Conservation (phyloP, 2,797 vertebrate genomes). For the Mallotus villosus region DNA sequence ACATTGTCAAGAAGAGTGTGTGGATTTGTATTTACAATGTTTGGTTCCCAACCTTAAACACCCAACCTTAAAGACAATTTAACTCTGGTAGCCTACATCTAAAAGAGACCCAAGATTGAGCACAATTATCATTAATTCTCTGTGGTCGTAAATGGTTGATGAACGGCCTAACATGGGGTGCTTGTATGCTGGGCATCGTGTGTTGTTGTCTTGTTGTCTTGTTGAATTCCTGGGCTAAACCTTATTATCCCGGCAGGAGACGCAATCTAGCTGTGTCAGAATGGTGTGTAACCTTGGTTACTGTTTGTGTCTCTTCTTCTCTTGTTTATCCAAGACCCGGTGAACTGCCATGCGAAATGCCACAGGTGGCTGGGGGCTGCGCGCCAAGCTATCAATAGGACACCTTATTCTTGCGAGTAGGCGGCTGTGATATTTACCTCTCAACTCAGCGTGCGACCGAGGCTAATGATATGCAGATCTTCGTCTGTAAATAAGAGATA, state of each 20-base stretch:
- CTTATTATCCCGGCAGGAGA: conserved; percentile 10
- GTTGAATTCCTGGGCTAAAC: conserved; percentile 16
- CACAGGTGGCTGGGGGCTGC: conserved; percentile 70
- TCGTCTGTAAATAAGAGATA: conserved; percentile 94
- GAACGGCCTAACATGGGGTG: background rate
- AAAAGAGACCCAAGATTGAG: no score
- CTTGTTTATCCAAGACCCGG: conserved; percentile 23
- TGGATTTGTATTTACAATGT: no score
- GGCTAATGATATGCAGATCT: conserved; percentile 89
- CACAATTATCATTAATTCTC: no score
- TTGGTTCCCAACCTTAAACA: no score
- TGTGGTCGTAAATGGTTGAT: no score
- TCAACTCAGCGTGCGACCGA: conserved; percentile 62
- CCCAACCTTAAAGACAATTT: no score
- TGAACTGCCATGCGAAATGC: conserved; percentile 50
- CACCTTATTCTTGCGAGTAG: conserved; percentile 51
- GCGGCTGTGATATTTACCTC: conserved; percentile 66
- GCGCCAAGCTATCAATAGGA: conserved; percentile 59
- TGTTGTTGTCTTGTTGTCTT: background rate
- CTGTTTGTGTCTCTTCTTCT: conserved; percentile 16
- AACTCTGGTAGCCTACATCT: no score
- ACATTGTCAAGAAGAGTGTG: no score
- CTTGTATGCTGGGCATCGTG: background rate
- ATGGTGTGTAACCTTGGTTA: conserved; percentile 12
- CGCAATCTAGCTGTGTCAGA: background rate